Conservation (phyloP, 2,888 invertebrate species). For the Eueremaeus valkanovi region DNA sequence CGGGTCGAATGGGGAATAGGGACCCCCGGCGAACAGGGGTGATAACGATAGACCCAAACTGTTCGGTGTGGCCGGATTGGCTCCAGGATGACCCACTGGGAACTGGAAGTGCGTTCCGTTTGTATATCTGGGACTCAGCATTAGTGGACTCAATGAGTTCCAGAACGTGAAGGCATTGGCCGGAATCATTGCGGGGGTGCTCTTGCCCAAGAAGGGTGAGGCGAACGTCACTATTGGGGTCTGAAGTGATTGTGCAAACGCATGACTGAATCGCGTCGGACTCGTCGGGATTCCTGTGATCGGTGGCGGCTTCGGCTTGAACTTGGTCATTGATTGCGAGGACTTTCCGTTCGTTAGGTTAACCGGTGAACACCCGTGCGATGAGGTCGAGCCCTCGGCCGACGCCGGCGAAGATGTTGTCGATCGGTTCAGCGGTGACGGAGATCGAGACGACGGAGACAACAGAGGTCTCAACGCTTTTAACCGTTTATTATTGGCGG, state of each 20-base stretch:
- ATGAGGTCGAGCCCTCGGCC: slow-evolving; percentile 38
- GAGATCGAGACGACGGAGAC: slow-evolving; percentile 45
- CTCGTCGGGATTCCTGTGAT: slow-evolving; percentile 44
- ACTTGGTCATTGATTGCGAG: slow-evolving; percentile 35
- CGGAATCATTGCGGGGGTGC: slow-evolving; percentile 47
- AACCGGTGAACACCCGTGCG: slow-evolving; percentile 41
- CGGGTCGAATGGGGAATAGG: slow-evolving; percentile 47
- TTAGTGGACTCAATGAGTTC: slow-evolving; percentile 44
- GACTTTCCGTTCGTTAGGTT: slow-evolving; percentile 34
- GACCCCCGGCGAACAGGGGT: slow-evolving; percentile 41
- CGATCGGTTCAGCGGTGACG: slow-evolving; percentile 46
- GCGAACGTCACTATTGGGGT: slow-evolving; percentile 48
- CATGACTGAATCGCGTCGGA: slow-evolving; percentile 38
- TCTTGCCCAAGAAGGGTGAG: slow-evolving; percentile 51
- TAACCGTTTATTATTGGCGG: slow-evolving; percentile 27
- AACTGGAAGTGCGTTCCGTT: slow-evolving; percentile 48
- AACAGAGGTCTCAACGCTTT: slow-evolving; percentile 44
- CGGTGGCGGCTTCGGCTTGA: slow-evolving; percentile 47
- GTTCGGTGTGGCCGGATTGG: slow-evolving; percentile 35
- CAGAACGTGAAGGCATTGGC: slow-evolving; percentile 45
- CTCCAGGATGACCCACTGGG: slow-evolving; percentile 45
- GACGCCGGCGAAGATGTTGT: slow-evolving; percentile 38
- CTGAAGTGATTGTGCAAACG: slow-evolving; percentile 46
- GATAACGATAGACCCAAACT: slow-evolving; percentile 45
- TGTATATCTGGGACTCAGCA: slow-evolving; percentile 44